These are phyloP conservation scores for Talpa occidentalis DNA, from an alignment of 2,113 vertebrate species.

Conservation along the genomic window DNA sequence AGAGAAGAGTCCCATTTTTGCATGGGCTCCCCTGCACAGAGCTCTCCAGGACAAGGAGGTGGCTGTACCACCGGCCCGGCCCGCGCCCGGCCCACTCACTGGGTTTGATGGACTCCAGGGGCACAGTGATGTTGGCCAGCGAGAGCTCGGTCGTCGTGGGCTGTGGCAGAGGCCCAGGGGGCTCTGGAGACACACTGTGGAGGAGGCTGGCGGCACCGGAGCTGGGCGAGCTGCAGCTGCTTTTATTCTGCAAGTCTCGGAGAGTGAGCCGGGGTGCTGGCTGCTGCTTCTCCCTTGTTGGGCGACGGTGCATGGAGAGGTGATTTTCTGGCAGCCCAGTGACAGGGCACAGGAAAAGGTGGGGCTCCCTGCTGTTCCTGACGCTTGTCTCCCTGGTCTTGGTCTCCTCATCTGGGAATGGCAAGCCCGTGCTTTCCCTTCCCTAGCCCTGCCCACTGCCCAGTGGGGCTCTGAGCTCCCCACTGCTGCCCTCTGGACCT, in stretches of 20 bases:
- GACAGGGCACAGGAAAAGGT: background rate
- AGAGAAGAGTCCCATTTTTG: background rate
- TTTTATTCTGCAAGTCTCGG: constrained; percentile 94
- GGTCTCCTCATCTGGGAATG: background rate
- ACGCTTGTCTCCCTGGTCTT: background rate
- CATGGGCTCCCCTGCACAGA: background rate
- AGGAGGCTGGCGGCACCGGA: constrained; percentile 78
- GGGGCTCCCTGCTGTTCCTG: background rate
- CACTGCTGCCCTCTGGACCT: too few species aligned
- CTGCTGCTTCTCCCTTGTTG: constrained; percentile 93
- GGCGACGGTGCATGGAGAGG: background rate
- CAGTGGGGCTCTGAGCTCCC: too few species aligned
- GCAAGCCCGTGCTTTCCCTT: background rate
- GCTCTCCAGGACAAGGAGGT: background rate
- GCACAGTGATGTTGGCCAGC: constrained; percentile 91
- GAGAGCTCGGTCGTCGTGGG: constrained; percentile 86
- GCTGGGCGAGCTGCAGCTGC: constrained; percentile 80
- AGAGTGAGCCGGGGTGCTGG: constrained; percentile 90
- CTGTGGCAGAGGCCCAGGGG: constrained; percentile 62
- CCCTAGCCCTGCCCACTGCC: background rate
- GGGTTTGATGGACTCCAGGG: constrained; percentile 97
- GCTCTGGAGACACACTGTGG: constrained; percentile 63
- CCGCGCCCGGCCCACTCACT: constrained; percentile 87
- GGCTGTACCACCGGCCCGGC: too few species aligned
- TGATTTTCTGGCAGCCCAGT: background rate